Base-by-base conservation (phyloP, 1,140 invertebrate species). In the Rhopalosiphum padi region DNA sequence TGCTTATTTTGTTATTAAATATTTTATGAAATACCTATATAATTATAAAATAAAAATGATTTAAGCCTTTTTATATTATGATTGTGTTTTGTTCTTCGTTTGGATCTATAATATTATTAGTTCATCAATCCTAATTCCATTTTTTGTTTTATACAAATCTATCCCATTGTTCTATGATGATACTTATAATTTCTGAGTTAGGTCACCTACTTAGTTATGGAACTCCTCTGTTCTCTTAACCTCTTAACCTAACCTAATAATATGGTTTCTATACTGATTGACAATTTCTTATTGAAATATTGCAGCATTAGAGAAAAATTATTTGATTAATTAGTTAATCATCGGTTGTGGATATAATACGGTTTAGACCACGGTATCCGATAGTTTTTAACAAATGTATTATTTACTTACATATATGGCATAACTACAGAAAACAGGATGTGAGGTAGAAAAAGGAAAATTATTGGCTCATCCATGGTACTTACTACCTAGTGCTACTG, bases 1-100 rank as follows among this genome's bases (percentile, higher is more conserved):
- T 91, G 43, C 82, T 82, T 35, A 91, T 91, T 91, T 91, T 91
- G 90, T 91, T 91, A 91, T 91, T 91, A 68, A 91, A 91, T 91
- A 91, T 91, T 82, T 91, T 91, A 91, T 91, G 53, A 51, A 88
- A 91, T 77, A 90, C 30, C 60, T 77, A 77, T 77, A 77, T 35
- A 18, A 77, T 77, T 60, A 60, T 77, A n/a, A 77, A 77, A 77
- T 77, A 77, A 91, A 82, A 91, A 91, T 35, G 15, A 91, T 91
- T 68, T 91, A 91, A n/a, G 60, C 8, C 55, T 43, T 90, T 90
- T 60, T 88, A 88, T 88, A 51, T 41, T 35, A 88, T 35, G 30
- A 77, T 35, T 77, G 4, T 88, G 48, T 51, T 87, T 46, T 87
- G 35, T 87, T 87, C 15, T 87, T 43, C 15, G 30, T 43, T 86